Conservation (phyloP, 2,888 invertebrate species). For the Ophion obscuratus region DNA sequence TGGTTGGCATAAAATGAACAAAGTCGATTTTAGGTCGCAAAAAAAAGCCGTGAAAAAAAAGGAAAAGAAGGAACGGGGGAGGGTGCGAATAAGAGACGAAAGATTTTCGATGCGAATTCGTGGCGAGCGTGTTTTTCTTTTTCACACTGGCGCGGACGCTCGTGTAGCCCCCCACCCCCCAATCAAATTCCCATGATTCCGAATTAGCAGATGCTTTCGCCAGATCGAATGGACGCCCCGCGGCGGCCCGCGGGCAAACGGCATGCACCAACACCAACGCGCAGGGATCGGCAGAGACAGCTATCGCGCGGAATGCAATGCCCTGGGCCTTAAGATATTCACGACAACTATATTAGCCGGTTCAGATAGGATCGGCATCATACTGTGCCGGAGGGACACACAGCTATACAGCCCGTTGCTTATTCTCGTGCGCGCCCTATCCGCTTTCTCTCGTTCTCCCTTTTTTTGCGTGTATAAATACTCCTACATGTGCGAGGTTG, state of each 20-base stretch:
- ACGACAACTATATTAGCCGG: constrained; percentile 84
- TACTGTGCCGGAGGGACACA: constrained; percentile 80
- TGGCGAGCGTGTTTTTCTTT: constrained; percentile 25
- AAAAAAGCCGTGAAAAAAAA: neutral
- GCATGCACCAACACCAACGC: constrained; percentile 36
- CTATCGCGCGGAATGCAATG: constrained; percentile 78
- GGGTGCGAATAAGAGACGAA: constrained; percentile 42
- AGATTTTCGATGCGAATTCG: constrained; percentile 29
- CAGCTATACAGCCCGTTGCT: constrained; percentile 74
- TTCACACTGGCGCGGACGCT: constrained; percentile 26
- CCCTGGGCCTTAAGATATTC: constrained; percentile 82
- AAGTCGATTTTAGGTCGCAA: neutral
- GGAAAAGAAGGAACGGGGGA: constrained; percentile 21
- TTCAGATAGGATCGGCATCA: constrained; percentile 83
- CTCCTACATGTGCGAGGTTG: constrained; percentile 17
- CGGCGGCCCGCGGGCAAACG: constrained; percentile 74
- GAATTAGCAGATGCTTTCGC: constrained; percentile 84
- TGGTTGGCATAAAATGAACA: neutral
- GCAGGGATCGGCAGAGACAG: constrained; percentile 70
- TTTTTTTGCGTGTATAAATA: neutral
- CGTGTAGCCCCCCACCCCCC: constrained; percentile 59
- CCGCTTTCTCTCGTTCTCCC: constrained; percentile 52
- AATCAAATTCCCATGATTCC: constrained; percentile 84
- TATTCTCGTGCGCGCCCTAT: constrained; percentile 53
- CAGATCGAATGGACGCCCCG: constrained; percentile 83